A percentile compares a stretch with the other conserved stretches of the same genome.
Evolutionary conservation across 1,140 invertebrate genomes (phyloP).

Genomic region (Sitophilus oryzae): DNA sequence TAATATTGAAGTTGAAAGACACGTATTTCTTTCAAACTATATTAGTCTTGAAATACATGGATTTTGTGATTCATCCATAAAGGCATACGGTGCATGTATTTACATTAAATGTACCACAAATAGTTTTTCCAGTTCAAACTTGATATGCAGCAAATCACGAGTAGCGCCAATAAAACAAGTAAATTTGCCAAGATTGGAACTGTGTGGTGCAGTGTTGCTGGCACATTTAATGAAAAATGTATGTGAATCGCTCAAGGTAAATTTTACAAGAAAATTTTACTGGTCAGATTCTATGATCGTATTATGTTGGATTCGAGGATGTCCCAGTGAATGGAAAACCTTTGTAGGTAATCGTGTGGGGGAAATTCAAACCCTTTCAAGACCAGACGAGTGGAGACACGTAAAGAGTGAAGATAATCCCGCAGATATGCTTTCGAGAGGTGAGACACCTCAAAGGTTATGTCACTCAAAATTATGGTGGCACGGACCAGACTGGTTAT

Average conservation of each 20-base stretch:
- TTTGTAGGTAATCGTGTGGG: constrained; percentile 44
- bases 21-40: constrained; percentile 13
- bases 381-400: constrained; percentile 41
- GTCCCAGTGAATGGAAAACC: constrained; percentile 34
- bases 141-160: constrained; percentile 29
- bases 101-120: constrained; percentile 32
- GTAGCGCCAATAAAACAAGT: constrained; percentile 29
- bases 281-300: constrained; percentile 46
- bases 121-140: constrained; percentile 6
- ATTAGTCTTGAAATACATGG: constrained; percentile 33
- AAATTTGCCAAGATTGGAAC: constrained; percentile 28
- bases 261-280: constrained; percentile 31
- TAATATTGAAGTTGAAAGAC: constrained; percentile 29
- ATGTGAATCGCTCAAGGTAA: constrained; percentile 24
- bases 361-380: constrained; percentile 35
- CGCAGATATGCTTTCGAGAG: constrained; percentile 44
- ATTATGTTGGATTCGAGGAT: constrained; percentile 41
- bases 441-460: constrained; percentile 31
- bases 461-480: constrained; percentile 39
- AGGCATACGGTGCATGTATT: constrained; percentile 29
- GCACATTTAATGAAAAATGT: constrained; percentile 28
- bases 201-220: constrained; percentile 36
- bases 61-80: constrained; percentile 37
- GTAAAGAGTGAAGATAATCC: constrained; percentile 41
- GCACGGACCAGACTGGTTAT: constrained; percentile 30